Percentiles rank a stretch among this genome's conserved stretches.
Conservation (phyloP, 2,113 vertebrate species). For the Daubentonia madagascariensis region DNA sequence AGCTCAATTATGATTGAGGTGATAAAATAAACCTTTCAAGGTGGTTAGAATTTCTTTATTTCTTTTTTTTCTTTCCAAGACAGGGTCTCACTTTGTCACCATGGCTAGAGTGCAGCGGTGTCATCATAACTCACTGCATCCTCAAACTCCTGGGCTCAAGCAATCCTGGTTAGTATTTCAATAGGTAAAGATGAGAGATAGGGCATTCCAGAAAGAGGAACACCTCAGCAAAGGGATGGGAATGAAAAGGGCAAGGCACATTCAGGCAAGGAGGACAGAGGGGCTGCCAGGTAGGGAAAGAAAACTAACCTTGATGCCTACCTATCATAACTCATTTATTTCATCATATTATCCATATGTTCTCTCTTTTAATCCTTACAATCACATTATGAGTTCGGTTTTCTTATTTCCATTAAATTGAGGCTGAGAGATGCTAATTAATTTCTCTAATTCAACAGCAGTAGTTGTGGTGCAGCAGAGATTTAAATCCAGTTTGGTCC, state of each 20-base stretch:
- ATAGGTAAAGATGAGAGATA: not conserved
- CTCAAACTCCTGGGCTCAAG: too few relatives aligned
- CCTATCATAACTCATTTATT: not conserved
- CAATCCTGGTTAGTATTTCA: not conserved
- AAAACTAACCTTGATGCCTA: not conserved
- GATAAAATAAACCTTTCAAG: not conserved
- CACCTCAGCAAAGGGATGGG: too few relatives aligned
- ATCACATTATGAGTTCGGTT: not conserved
- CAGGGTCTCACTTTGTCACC: too few relatives aligned
- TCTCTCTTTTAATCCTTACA: not conserved
- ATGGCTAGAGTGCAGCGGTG: too few relatives aligned
- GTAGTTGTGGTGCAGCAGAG: not conserved
- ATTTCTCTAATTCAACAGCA: not conserved
- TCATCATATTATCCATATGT: accelerated
- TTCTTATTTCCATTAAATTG: not conserved
- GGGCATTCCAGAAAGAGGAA: not conserved
- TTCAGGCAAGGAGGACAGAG: not conserved
- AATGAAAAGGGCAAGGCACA: not conserved
- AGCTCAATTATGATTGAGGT: not conserved
- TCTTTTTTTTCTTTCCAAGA: too few relatives aligned
- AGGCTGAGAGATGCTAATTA: not conserved
- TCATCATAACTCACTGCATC: too few relatives aligned
- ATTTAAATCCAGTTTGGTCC: not conserved
- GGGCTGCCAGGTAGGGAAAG: not conserved
- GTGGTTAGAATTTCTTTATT: not conserved